These are phyloP conservation scores for Maniola jurtina DNA, from an alignment of 1,140 invertebrate genomes.

Conservation along the genomic window DNA sequence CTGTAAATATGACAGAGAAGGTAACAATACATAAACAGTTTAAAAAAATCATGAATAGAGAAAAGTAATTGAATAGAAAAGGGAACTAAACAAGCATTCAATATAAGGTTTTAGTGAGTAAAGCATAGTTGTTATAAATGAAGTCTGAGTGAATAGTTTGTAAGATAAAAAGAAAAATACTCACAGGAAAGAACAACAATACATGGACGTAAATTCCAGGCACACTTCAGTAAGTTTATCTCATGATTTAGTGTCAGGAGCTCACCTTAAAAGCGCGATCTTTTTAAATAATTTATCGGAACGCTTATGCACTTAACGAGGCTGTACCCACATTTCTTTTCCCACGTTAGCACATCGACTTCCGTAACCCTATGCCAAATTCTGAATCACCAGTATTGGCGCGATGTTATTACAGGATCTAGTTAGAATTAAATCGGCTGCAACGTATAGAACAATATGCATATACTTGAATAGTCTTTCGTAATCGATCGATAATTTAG, in stretches of 20 bases:
- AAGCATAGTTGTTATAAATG: background rate
- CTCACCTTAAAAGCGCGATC: slow-evolving; percentile 30
- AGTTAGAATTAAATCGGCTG: slow-evolving; percentile 34
- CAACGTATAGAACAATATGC: slow-evolving; percentile 37
- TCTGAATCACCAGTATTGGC: slow-evolving; percentile 14
- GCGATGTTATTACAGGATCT: slow-evolving; percentile 26
- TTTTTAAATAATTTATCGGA: slow-evolving; percentile 28
- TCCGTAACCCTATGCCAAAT: slow-evolving; percentile 1
- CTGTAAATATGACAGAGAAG: background rate
- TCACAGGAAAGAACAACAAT: slow-evolving; percentile 77
- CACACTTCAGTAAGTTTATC: slow-evolving; percentile 45
- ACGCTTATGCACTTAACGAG: slow-evolving; percentile 17
- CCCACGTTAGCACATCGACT: slow-evolving; percentile 28
- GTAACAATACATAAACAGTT: background rate
- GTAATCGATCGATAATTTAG: slow-evolving; percentile 75
- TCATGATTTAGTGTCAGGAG: slow-evolving; percentile 38
- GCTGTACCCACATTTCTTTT: slow-evolving; percentile 29
- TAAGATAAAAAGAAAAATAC: slow-evolving; percentile 46
- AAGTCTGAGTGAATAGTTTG: background rate
- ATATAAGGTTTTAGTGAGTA: background rate
- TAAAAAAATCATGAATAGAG: background rate
- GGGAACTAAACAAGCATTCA: background rate
- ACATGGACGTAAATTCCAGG: slow-evolving; percentile 71
- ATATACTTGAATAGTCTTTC: slow-evolving; percentile 56
- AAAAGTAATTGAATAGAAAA: background rate